Conservation (phyloP, 2,888 invertebrate genomes). For the Dexiosoma caninum region DNA sequence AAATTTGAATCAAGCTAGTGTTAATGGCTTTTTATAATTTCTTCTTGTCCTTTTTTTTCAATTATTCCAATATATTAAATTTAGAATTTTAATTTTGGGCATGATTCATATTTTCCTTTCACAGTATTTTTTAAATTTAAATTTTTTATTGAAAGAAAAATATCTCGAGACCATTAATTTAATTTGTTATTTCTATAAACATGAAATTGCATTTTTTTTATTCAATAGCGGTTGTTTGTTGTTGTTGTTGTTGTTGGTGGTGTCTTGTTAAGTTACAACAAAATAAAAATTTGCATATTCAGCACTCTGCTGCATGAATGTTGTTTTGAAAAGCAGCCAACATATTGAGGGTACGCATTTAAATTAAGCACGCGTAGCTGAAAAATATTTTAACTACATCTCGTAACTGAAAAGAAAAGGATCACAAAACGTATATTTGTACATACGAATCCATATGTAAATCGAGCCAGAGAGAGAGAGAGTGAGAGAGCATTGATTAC, state of each 20-base stretch:
- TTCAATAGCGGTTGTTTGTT: slow-evolving; percentile 2
- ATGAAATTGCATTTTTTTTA: slow-evolving; percentile 33
- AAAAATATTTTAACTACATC: slow-evolving; percentile 12
- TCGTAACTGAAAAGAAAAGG: slow-evolving; percentile 18
- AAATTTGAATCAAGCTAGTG: too few species aligned
- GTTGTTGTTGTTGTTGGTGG: not conserved
- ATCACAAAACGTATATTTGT: too few species aligned
- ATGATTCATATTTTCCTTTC: slow-evolving; percentile 23
- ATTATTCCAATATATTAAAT: not conserved
- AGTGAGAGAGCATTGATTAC: too few species aligned
- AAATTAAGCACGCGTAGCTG: slow-evolving; percentile 55
- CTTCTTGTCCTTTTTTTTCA: too few species aligned
- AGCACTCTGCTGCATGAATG: slow-evolving; percentile 34
- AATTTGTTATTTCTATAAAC: slow-evolving; percentile 36
- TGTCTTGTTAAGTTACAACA: slow-evolving; percentile 22
- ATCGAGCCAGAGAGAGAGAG: slow-evolving; percentile 37
- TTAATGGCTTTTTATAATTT: too few species aligned
- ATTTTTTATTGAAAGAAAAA: not conserved
- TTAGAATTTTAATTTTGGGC: not conserved
- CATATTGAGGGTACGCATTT: slow-evolving; percentile 49
- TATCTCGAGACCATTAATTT: slow-evolving; percentile 28
- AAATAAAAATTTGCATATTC: slow-evolving; percentile 57
- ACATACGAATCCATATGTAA: too few species aligned
- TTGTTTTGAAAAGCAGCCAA: slow-evolving; percentile 17
- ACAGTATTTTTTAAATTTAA: not conserved